Conservation (phyloP, 2,113 vertebrate genomes). For the Pyrgilauda ruficollis region DNA sequence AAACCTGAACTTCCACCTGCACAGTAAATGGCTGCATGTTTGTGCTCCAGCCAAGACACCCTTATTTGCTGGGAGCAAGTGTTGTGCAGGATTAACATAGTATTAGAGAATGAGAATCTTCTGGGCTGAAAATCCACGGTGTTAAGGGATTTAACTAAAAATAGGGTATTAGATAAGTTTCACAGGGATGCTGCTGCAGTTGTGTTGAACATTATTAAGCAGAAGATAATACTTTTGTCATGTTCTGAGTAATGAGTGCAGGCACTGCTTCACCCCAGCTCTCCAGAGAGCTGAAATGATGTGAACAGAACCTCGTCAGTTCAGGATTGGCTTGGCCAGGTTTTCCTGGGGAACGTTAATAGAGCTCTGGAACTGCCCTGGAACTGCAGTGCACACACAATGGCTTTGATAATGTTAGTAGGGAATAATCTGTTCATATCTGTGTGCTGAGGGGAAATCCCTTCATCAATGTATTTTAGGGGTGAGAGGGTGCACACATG, state of each 20-base stretch:
- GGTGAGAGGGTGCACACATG: not conserved
- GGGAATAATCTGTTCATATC: not conserved
- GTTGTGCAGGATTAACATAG: not conserved
- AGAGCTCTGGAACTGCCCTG: not conserved
- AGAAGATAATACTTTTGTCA: not conserved
- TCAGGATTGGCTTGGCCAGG: not conserved
- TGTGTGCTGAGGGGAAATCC: not conserved
- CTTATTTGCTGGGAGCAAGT: not conserved
- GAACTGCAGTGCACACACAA: not conserved
- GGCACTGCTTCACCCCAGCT: not conserved
- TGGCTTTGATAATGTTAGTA: not conserved
- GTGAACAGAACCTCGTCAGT: not conserved
- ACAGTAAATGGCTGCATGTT: not conserved
- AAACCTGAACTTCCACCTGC: not conserved
- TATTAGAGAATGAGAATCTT: constrained; percentile 40
- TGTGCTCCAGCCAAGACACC: not conserved
- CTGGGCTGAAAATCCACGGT: constrained; percentile 13
- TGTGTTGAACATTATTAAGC: constrained; percentile 17
- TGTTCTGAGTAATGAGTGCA: not conserved
- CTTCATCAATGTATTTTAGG: not conserved
- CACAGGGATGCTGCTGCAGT: not conserved
- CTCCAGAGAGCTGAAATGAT: not conserved
- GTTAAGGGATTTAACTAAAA: constrained; percentile 60
- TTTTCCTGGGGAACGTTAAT: not conserved
- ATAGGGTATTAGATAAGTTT: constrained; percentile 15